Percentiles rank a stretch among this genome's conserved stretches.
Evolutionary conservation across 2,797 vertebrate species (phyloP).

Genomic region (Myotis planiceps): DNA sequence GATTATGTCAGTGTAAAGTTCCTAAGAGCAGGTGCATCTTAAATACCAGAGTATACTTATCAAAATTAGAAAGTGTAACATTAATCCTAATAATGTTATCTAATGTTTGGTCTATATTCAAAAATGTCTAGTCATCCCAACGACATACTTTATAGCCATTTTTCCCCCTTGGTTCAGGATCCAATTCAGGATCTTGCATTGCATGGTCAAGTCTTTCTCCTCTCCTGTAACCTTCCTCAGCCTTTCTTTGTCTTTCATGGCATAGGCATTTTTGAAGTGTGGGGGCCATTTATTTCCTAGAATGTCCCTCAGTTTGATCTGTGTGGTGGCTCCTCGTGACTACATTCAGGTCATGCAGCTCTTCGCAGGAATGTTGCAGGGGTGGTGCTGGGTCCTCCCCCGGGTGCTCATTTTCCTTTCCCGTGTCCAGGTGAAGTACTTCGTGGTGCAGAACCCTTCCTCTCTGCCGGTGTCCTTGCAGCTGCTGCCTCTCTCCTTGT

Average conservation of each 20-base stretch:
- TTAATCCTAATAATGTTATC: neutral
- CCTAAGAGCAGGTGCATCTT: neutral
- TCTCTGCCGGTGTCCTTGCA: constrained; percentile 93
- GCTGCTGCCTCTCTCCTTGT: constrained; percentile 92
- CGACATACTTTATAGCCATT: accelerated
- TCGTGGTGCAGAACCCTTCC: constrained; percentile 95
- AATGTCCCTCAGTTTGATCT: neutral
- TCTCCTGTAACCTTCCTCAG: neutral
- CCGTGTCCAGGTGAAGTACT: constrained; percentile 91
- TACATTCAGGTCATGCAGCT: neutral
- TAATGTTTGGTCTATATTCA: neutral
- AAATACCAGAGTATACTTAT: neutral
- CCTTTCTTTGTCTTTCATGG: neutral
- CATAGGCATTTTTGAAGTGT: accelerated
- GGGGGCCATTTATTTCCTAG: accelerated
- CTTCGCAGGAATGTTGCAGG: neutral
- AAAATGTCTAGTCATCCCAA: neutral
- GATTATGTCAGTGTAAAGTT: neutral
- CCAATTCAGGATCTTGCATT: neutral
- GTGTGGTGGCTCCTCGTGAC: neutral
- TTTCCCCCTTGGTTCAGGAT: neutral
- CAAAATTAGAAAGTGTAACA: neutral
- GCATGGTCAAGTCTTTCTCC: neutral
- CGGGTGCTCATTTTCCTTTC: constrained; percentile 60
- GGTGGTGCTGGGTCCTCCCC: neutral